These are phyloP conservation scores for Hermodice carunculata DNA, from an alignment of 2,888 invertebrate species.

Conservation along the genomic window DNA sequence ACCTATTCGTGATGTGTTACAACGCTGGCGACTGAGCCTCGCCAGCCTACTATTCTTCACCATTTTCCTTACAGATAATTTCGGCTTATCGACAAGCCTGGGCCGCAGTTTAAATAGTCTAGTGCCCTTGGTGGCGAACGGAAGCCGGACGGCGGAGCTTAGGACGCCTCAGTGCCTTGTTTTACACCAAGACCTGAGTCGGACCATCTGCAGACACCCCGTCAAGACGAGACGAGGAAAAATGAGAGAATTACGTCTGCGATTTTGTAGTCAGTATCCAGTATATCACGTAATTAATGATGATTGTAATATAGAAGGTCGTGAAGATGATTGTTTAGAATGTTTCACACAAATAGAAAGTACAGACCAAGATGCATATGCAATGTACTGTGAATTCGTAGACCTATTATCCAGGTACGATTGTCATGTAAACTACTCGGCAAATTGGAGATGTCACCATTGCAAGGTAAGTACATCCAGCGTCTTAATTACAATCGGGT, in stretches of 20 bases:
- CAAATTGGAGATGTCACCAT: not conserved
- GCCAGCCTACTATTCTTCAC: not conserved
- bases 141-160: no score
- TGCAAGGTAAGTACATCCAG: not conserved
- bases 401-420: not conserved
- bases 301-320: no score
- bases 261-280: no score
- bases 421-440: not conserved
- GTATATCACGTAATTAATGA: no score
- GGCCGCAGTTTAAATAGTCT: no score
- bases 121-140: no score
- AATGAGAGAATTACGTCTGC: not conserved
- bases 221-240: not conserved
- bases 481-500: not conserved
- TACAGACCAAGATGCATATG: not conserved
- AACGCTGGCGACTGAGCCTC: not conserved
- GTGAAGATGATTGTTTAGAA: not conserved
- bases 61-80: not conserved
- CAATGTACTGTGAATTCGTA: not conserved
- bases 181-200: not conserved
- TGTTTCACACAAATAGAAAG: not conserved
- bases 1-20: not conserved
- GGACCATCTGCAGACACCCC: not conserved
- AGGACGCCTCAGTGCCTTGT: not conserved
- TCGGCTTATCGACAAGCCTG: not conserved